Conservation (phyloP, 2,888 invertebrate species). For the Stenotaenia linearis region DNA sequence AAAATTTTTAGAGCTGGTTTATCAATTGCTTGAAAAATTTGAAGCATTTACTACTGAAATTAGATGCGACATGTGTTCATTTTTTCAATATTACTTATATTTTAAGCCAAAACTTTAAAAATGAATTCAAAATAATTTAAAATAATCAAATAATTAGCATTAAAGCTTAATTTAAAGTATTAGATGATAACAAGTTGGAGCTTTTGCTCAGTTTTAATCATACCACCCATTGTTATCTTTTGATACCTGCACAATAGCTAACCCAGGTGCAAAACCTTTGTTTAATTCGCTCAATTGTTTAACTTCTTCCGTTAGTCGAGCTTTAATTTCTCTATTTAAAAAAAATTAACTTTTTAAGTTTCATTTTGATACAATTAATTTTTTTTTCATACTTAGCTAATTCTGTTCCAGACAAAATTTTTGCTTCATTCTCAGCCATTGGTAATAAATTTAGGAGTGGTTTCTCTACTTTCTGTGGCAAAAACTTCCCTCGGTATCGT, state of each 20-base stretch:
- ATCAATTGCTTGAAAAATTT: no score
- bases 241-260: slow-evolving; percentile 71
- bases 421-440: slow-evolving; percentile 26
- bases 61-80: no score
- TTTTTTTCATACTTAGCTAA: background rate
- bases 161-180: no score
- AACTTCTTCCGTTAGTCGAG: slow-evolving; percentile 63
- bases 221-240: slow-evolving; percentile 33
- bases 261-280: slow-evolving; percentile 60
- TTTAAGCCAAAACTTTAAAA: no score
- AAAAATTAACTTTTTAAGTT: background rate
- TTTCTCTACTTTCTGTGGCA: background rate
- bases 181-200: no score
- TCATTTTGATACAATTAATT: background rate
- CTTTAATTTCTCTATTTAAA: slow-evolving; percentile 61
- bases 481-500: background rate
- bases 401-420: slow-evolving; percentile 6
- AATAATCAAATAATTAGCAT: no score
- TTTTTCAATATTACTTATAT: no score
- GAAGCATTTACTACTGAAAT: no score
- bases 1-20: no score
- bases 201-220: no score
- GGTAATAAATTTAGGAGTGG: background rate
- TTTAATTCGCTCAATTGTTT: slow-evolving; percentile 54
- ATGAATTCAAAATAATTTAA: no score